Evolutionary conservation across 2,888 invertebrate species (phyloP).

Genomic region (Eupithecia centaureata): DNA sequence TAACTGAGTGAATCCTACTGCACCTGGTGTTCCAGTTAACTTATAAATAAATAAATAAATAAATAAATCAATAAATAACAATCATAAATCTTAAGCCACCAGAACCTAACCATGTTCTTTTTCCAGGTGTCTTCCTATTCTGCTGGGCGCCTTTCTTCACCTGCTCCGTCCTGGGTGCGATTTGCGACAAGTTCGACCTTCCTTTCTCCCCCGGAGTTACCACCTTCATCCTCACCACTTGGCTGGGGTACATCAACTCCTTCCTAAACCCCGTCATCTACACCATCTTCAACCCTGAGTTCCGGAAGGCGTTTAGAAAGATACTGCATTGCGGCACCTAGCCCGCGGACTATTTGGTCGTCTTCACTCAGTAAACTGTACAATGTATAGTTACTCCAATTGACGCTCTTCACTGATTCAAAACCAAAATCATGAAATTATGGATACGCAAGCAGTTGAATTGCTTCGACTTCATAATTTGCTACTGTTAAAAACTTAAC

Average conservation of each 20-base stretch:
- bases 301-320: conserved; percentile 98
- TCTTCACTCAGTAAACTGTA: conserved; percentile 69
- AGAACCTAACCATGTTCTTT: conserved; percentile 11
- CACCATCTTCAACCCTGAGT: conserved; percentile 98
- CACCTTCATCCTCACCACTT: conserved; percentile 97
- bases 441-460: not conserved
- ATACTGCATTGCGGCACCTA: conserved; percentile 89
- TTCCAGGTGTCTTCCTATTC: conserved; percentile 97
- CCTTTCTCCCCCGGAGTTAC: conserved; percentile 93
- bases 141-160: conserved; percentile 99
- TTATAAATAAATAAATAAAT: too few relatives aligned
- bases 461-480: not conserved
- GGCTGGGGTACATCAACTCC: conserved; percentile 99
- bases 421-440: not conserved
- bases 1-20: too few relatives aligned
- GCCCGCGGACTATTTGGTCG: conserved; percentile 76
- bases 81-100: not conserved
- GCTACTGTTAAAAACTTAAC: not conserved
- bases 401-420: not conserved
- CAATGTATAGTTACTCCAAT: conserved; percentile 14
- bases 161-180: conserved; percentile 98
- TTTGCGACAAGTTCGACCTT: conserved; percentile 93
- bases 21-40: too few relatives aligned
- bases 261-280: conserved; percentile 97
- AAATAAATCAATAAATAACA: too few relatives aligned